These are phyloP conservation scores for Glareola pratincola DNA, from an alignment of 2,113 vertebrate genomes.

Conservation along the genomic window DNA sequence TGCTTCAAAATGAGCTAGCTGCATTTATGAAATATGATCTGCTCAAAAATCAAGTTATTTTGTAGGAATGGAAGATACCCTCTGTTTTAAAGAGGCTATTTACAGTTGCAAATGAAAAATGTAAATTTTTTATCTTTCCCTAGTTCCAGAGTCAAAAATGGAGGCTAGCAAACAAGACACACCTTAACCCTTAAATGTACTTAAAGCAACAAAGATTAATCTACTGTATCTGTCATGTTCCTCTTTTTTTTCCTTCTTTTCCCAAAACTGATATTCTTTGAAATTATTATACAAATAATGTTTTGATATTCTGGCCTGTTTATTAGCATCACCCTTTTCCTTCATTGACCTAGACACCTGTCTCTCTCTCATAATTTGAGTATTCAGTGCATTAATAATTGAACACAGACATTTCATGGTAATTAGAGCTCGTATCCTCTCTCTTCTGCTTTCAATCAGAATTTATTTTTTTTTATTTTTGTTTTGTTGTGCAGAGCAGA, in stretches of 20 bases:
- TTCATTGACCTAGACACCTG: not conserved
- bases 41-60: not conserved
- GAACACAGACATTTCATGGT: not conserved
- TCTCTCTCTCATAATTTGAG: not conserved
- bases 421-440: not conserved
- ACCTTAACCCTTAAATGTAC: not conserved
- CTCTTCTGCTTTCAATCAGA: not conserved
- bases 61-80: not conserved
- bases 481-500: not conserved
- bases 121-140: not conserved
- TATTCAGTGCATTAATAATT: not conserved
- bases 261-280: not conserved
- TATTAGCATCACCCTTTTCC: not conserved
- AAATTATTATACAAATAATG: not conserved
- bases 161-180: not conserved
- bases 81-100: not conserved
- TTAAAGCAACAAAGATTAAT: not conserved
- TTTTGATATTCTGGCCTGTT: not conserved
- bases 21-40: not conserved
- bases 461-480: not conserved
- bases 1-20: not conserved
- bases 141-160: not conserved
- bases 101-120: not conserved
- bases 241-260: not conserved
- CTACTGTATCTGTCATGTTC: not conserved